Base-by-base conservation (phyloP, 1,140 invertebrate genomes). In the Triops longicaudatus region DNA sequence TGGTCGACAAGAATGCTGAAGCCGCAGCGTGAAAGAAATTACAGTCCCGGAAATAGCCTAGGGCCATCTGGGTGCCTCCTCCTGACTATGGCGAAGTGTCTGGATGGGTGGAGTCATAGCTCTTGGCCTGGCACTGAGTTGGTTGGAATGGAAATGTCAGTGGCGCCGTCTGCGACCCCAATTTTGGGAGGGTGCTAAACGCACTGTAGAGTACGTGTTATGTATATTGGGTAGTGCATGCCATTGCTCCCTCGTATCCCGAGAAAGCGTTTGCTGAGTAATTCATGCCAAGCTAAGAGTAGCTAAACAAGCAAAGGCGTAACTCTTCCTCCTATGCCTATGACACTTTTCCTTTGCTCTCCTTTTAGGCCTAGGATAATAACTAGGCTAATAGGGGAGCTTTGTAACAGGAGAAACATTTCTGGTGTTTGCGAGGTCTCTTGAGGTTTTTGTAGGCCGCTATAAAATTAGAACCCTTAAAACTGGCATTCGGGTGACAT, bases 21-120 rank as follows among this genome's bases (percentile, higher is more conserved):
- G 50, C 14, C 50, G 50, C 50, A 63, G 50, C 50, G 50, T 63
- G 50, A 22, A 63, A 22, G 50, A 63, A 63, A 63, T 63, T 63
- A 63, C 50, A 63, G 50, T 63, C 50, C 50, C 50, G 50, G 50
- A 63, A 63, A 63, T 63, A 63, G 50, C 50, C 50, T 63, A 63
- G 50, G 50, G 50, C 50, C 50, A 63, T 63, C 50, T 63, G 50
- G 50, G 50, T 63, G 17, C 50, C 50, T 37, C 17, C 50, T 63
- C 50, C 22, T 5, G 44, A 14, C 50, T 22, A 17, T 63, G 50
- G 14, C 50, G 17, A 14, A 63, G 50, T 63, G 50, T 63, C 50
- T 63, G 22, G 50, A 9, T 17, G 14, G 50, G 50, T 14, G 50
- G 17, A n/a, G n/a, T 7, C 50, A 17, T 17, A 63, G 50, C 50